These are phyloP conservation scores for Actenoides hombroni DNA, from an alignment of 2,113 vertebrate species.

Conservation along the genomic window DNA sequence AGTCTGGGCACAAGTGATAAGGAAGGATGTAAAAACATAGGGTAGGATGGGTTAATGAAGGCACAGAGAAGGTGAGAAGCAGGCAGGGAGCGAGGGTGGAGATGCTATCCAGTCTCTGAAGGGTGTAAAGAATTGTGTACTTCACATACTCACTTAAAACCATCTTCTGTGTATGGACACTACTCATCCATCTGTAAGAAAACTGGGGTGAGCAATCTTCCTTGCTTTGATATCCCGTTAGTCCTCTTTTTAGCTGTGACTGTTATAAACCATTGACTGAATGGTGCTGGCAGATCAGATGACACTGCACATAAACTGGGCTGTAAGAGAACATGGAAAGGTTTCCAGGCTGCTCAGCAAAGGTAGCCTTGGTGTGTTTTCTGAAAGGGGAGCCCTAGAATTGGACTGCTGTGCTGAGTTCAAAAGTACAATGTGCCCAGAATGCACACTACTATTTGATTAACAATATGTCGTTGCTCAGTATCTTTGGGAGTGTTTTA, in stretches of 20 bases:
- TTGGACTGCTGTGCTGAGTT: neutral
- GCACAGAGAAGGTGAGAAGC: neutral
- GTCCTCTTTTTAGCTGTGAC: neutral
- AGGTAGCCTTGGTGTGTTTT: neutral
- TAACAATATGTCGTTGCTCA: neutral
- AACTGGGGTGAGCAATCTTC: neutral
- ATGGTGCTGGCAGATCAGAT: neutral
- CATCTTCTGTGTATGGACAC: neutral
- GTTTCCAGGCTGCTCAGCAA: neutral
- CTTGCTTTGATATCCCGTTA: neutral
- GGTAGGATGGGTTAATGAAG: neutral
- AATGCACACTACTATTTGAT: neutral
- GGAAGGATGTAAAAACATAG: neutral
- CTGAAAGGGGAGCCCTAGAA: neutral
- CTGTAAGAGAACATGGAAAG: neutral
- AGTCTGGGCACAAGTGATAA: neutral
- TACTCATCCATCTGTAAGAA: neutral
- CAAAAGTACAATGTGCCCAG: neutral
- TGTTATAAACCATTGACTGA: neutral
- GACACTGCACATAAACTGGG: neutral
- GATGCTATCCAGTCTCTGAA: neutral
- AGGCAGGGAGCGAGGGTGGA: neutral
- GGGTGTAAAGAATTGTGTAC: neutral
- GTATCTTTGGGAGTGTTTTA: conserved; percentile 43
- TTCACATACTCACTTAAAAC: neutral